Evolutionary conservation across 2,888 invertebrate genomes (phyloP), one percentile per base, ranked within the genome.

Genomic region (Perizoma affinitatum): DNA sequence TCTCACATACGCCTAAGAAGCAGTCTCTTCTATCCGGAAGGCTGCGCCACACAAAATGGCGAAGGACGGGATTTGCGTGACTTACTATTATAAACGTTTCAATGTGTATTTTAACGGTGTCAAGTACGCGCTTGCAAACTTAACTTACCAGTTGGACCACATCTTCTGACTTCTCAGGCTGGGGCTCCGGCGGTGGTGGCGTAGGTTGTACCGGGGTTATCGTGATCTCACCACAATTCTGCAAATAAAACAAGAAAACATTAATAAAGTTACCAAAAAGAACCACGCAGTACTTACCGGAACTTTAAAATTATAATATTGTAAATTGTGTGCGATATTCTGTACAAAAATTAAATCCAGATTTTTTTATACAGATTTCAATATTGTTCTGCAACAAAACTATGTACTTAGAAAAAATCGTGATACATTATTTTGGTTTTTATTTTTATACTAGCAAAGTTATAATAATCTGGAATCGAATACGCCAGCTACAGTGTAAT

Each of bases 211-310:
- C 93, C 49, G 94, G 93, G 8, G 94, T 94, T 65, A 94, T 94
- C 11, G 94, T 94, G 66, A 94, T 93, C 80, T 94, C 94, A 44
- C 93, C 93, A 69, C 93, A 93, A 71, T 93, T 93, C 92, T 93
- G 87, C 61, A 84, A 80, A 67, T 58, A n/a, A 57, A 57, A 35
- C 22, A 33, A n/a, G 0, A 42, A 41, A 6, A 42, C 9, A n/a
- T 42, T 38, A 10, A 8, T 4, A 38, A 38, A 38, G 7, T 6
- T 38, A 4, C 38, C 7, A 6, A 6, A 3, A 38, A 1, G 3
- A 22, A 22, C 22, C 3, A 3, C 3, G 1, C 22, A 22, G 22
- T 22, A 22, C n/a, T n/a, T n/a, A n/a, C 22, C 1, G 22, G 22
- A 22, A 22, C 22, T 2, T 22, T 22, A 2, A 2, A 22, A 22